Conservation (phyloP, 1,140 invertebrate species). For the Pectinophora gossypiella region DNA sequence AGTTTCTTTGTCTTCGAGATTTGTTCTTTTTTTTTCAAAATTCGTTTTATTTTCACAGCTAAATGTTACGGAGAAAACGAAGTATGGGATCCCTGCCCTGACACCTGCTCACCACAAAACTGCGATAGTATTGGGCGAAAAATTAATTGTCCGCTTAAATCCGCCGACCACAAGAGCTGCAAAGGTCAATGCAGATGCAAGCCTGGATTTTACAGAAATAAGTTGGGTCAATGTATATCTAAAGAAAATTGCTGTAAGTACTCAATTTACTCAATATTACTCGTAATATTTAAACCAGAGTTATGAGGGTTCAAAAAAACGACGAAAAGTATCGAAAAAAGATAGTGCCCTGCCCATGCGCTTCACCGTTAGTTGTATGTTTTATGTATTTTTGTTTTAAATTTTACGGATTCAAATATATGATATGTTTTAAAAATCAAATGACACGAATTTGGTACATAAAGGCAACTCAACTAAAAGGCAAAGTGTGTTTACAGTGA, state of each 20-base stretch:
- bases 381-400: too few relatives aligned
- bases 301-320: neutral
- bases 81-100: neutral
- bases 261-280: neutral
- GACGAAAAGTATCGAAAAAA: too few relatives aligned
- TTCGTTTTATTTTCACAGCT: too few relatives aligned
- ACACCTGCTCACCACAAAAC: neutral
- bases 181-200: slow-evolving; percentile 11
- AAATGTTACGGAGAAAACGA: neutral
- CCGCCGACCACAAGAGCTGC: slow-evolving; percentile 4
- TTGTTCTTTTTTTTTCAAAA: too few relatives aligned
- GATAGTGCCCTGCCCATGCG: too few relatives aligned
- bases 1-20: too few relatives aligned
- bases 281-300: neutral
- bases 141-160: neutral
- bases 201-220: slow-evolving; percentile 9
- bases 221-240: neutral
- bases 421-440: too few relatives aligned
- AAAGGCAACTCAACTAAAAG: neutral
- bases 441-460: too few relatives aligned
- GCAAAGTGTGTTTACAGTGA: slow-evolving; percentile 15
- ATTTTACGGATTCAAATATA: too few relatives aligned
- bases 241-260: neutral
- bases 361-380: too few relatives aligned
- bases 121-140: neutral